Base-by-base conservation (phyloP, 1,140 invertebrate genomes). In the Ceratina australensis region DNA sequence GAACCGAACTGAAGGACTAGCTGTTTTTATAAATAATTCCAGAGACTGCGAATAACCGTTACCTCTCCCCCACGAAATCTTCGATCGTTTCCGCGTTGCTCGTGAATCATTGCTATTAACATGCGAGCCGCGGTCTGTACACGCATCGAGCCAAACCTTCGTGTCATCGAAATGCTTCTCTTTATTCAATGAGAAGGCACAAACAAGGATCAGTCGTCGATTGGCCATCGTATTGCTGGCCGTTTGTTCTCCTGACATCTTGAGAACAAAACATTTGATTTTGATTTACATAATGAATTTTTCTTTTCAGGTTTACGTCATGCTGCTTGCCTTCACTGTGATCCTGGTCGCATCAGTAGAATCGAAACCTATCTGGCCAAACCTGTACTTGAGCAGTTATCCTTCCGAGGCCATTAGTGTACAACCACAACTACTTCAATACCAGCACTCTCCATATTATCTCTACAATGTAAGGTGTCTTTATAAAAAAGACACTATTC, bases 381-480 rank as follows among this genome's bases (percentile, higher is more conserved):
- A 56, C n/a, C 26, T 81, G 42, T 33, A 61, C 50, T 15, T 24
- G 0, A 42, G n/a, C 26, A 65, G 42, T 59, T 66, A 80, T 10
- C 52, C 72, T 12, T 49, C 56, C 4, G 24, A 24, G 0, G 50
- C 20, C 16, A 60, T 80, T 22, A 50, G 8, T 18, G 49, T 72
- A 8, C 75, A 87, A 0, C 71, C 77, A 22, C 66, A 81, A 2
- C 81, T 85, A 63, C 72, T 74, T 22, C 68, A 67, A n/a, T 83
- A 83, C 28, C 83, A 86, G 22, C 28, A 75, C 22, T 72, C 75
- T 10, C 82, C 87, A 12, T 88, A 81, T 59, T 72, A 81, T 16
- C 1, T 86, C 28, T 84, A 87, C 71, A 87, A 87, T 74, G 71
- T 81, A 80, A 76, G 56, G 47, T 54, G 15, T 28, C 13, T 15